Percentiles rank a stretch among this genome's conserved stretches.
These are phyloP conservation scores for Colaptes auratus DNA, from an alignment of 2,113 vertebrate species.

Conservation along the genomic window DNA sequence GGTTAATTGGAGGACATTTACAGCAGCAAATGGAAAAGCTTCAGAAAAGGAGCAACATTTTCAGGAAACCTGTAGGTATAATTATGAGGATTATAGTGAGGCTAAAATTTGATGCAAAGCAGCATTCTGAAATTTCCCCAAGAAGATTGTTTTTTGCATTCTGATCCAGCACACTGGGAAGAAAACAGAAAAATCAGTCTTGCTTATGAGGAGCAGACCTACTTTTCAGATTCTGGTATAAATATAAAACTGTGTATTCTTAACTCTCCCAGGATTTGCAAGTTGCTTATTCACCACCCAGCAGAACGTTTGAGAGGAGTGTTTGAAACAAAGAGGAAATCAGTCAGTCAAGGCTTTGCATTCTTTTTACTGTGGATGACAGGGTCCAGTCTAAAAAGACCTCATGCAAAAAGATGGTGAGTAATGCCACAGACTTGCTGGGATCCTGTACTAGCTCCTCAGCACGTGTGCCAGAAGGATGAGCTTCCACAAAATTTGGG, in stretches of 20 bases:
- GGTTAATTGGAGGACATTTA: not conserved
- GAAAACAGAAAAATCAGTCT: not conserved
- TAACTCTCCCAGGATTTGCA: not conserved
- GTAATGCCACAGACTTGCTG: not conserved
- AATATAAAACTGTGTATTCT: not conserved
- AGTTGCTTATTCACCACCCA: not conserved
- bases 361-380: not conserved
- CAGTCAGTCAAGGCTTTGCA: not conserved
- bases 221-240: not conserved
- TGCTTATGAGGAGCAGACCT: not conserved
- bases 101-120: not conserved
- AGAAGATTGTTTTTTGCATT: not conserved
- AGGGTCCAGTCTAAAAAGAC: not conserved
- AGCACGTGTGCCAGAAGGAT: not conserved
- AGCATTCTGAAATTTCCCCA: not conserved
- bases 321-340: not conserved
- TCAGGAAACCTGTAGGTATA: not conserved
- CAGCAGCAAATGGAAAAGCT: not conserved
- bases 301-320: not conserved
- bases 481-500: not conserved
- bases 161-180: not conserved
- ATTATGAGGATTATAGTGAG: not conserved
- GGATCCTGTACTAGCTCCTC: not conserved
- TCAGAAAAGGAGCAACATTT: rapidly evolving
- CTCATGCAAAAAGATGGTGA: not conserved